Conservation (phyloP, 35 echinoderm and acorn worm genomes). For the Apostichopus parvimensis region DNA sequence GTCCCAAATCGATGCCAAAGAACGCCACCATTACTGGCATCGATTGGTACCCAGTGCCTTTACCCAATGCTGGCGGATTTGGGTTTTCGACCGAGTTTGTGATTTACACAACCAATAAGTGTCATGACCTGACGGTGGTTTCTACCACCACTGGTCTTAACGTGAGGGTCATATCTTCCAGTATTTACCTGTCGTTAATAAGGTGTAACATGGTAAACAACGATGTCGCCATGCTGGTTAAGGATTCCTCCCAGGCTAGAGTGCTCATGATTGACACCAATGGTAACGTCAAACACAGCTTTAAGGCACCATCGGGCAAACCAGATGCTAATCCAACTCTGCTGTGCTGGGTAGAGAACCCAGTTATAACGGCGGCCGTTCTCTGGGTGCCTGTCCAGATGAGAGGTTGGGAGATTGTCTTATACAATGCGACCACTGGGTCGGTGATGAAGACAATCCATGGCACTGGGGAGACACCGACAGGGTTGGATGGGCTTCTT, state of each 20-base stretch:
- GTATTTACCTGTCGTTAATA: slow-evolving; percentile 15
- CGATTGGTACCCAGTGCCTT: slow-evolving; percentile 39
- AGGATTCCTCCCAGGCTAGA: neutral
- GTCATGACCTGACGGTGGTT: slow-evolving; percentile 39
- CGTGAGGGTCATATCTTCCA: slow-evolving; percentile 19
- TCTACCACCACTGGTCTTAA: slow-evolving; percentile 21
- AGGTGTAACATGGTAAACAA: slow-evolving; percentile 20
- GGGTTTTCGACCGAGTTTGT: slow-evolving; percentile 43
- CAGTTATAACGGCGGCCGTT: slow-evolving; percentile 21
- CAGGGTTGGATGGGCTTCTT: slow-evolving; percentile 43
- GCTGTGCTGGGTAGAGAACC: slow-evolving; percentile 41
- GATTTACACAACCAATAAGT: slow-evolving; percentile 37
- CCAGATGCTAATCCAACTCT: slow-evolving; percentile 34
- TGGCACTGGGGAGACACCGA: slow-evolving; percentile 1
- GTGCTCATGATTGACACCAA: slow-evolving; percentile 37
- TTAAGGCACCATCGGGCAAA: slow-evolving; percentile 5
- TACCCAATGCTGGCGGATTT: neutral
- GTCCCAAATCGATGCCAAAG: slow-evolving; percentile 44
- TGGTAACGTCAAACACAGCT: slow-evolving; percentile 30
- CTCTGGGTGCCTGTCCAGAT: slow-evolving; percentile 37
- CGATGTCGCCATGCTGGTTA: slow-evolving; percentile 17
- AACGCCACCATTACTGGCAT: slow-evolving; percentile 38
- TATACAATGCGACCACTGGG: slow-evolving; percentile 18
- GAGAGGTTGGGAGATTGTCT: slow-evolving; percentile 24
- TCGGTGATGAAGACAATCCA: slow-evolving; percentile 8